phyloP scores from a whole-genome alignment of 2,797 vertebrate genomes.

The Myotis myotis region DNA sequence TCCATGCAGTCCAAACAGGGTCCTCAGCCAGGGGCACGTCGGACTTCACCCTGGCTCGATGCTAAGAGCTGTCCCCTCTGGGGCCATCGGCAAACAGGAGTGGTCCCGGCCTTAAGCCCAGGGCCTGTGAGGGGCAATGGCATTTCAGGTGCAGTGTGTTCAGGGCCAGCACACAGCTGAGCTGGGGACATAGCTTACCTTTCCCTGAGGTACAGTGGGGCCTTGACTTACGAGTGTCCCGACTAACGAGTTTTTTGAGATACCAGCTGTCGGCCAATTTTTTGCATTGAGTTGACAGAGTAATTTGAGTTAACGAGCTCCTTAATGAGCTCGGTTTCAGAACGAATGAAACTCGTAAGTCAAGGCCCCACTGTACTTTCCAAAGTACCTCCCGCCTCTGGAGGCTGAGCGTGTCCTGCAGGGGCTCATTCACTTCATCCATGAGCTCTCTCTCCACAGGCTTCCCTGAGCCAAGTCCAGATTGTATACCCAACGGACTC shows the following conservation, averaged over 20 bases:
- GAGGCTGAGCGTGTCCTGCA: background rate
- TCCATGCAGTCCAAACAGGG: background rate
- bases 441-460: background rate
- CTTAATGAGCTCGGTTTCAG: too few relatives aligned
- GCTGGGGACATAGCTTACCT: background rate
- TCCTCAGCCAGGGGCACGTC: background rate
- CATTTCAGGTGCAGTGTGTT: background rate
- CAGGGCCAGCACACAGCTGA: background rate
- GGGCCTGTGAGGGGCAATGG: background rate
- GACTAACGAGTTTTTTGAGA: too few relatives aligned
- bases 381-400: background rate
- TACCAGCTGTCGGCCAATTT: too few relatives aligned
- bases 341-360: too few relatives aligned
- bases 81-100: background rate
- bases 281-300: too few relatives aligned
- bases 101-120: fast-evolving
- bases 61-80: background rate
- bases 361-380: too few relatives aligned
- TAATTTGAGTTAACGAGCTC: too few relatives aligned
- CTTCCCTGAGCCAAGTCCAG: background rate
- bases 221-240: too few relatives aligned
- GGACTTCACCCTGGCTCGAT: background rate
- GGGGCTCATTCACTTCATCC: background rate
- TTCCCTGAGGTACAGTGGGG: too few relatives aligned
- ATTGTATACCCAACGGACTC: background rate